phyloP scores from a whole-genome alignment of 2,888 invertebrate species.

The Julus scanicus region DNA sequence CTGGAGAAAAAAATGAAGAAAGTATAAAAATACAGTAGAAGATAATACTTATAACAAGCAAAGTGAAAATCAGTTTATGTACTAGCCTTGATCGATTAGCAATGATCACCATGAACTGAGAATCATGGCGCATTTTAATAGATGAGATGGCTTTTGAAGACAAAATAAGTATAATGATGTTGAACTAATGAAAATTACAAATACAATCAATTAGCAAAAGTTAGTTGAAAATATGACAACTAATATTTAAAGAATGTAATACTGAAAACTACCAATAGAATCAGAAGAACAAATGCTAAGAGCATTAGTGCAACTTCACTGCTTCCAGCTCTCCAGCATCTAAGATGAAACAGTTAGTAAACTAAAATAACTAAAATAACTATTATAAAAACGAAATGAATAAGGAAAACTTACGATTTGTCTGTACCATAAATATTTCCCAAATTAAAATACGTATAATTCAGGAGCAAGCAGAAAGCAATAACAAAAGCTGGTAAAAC shows the following conservation, averaged over 20 bases:
- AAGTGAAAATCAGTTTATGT: background rate
- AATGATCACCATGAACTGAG: background rate
- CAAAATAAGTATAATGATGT: conserved; percentile 18
- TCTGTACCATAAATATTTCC: background rate
- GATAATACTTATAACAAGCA: background rate
- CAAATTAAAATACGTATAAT: conserved; percentile 19
- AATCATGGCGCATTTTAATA: background rate
- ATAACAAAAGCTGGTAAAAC: background rate
- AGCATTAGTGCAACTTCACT: background rate
- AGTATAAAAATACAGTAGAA: background rate
- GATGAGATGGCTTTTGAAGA: background rate
- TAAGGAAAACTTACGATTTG: background rate
- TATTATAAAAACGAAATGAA: background rate
- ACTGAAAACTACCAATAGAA: background rate
- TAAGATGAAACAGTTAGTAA: background rate
- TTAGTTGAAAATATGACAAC: background rate
- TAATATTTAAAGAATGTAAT: background rate
- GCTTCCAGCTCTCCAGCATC: background rate
- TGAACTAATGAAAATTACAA: conserved; percentile 2
- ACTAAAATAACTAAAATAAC: background rate
- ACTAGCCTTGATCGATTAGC: background rate
- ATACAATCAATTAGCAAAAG: background rate
- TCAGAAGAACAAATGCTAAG: conserved; percentile 37
- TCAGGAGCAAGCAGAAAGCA: background rate
- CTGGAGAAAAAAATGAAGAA: background rate